Evolutionary conservation across 2,888 invertebrate genomes (phyloP).

Genomic region (Griposia aprilina): DNA sequence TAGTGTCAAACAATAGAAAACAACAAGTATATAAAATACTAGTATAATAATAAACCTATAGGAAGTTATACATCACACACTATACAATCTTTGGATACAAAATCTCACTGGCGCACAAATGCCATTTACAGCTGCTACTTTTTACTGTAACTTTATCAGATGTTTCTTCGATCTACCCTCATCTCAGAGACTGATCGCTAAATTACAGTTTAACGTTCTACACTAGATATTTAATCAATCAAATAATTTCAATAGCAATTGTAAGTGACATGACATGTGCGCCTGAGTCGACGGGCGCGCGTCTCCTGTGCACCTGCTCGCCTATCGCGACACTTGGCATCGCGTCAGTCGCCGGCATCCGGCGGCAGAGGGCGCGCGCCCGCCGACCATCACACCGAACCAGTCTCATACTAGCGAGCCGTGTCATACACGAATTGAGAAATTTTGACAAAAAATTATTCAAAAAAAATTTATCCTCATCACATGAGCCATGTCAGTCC

Average conservation of each 20-base stretch:
- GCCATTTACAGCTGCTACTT: slow-evolving; percentile 50
- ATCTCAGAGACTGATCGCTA: not conserved
- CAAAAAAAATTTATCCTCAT: slow-evolving; percentile 85
- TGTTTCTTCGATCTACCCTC: not conserved
- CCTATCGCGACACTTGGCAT: not conserved
- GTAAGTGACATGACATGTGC: slow-evolving; percentile 64
- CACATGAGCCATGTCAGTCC: slow-evolving; percentile 89
- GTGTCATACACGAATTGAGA: slow-evolving; percentile 88
- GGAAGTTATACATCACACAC: slow-evolving; percentile 89
- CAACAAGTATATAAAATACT: slow-evolving; percentile 87
- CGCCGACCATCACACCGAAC: slow-evolving; percentile 74
- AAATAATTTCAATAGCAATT: slow-evolving; percentile 25
- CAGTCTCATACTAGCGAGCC: slow-evolving; percentile 85
- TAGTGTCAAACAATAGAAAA: slow-evolving; percentile 85
- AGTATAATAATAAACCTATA: slow-evolving; percentile 88
- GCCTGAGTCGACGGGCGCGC: slow-evolving; percentile 56
- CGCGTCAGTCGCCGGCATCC: not conserved
- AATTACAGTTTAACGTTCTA: not conserved
- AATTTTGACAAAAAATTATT: slow-evolving; percentile 73
- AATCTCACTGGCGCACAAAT: slow-evolving; percentile 77
- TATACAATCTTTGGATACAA: slow-evolving; percentile 90
- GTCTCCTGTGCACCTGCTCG: not conserved
- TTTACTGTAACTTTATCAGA: not conserved
- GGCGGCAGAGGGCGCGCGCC: slow-evolving; percentile 32
- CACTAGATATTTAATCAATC: not conserved